phyloP scores from a whole-genome alignment of 1,140 invertebrate genomes.

The Solenopsis fugax region DNA sequence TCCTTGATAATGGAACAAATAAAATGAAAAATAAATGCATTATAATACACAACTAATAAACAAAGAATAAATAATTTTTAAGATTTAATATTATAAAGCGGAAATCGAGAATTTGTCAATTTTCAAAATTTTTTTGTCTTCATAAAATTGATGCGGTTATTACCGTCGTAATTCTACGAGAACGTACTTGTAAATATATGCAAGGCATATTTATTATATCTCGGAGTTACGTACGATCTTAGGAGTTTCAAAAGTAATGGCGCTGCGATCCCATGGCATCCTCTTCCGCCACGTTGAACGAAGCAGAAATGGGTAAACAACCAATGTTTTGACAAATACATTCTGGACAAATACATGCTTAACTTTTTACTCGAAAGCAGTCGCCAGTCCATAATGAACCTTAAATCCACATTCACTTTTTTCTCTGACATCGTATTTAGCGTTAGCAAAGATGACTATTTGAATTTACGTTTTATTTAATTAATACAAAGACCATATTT shows the following conservation, averaged over 20 bases:
- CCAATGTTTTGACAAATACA: slow-evolving; percentile 13
- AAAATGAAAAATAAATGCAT: background rate
- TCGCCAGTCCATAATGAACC: background rate
- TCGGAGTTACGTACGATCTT: slow-evolving; percentile 46
- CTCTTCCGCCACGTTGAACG: slow-evolving; percentile 17
- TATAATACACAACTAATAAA: background rate
- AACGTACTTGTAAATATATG: slow-evolving; percentile 56
- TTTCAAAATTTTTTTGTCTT: slow-evolving; percentile 6
- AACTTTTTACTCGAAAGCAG: slow-evolving; percentile 9
- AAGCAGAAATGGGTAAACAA: slow-evolving; percentile 53
- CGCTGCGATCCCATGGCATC: slow-evolving; percentile 3
- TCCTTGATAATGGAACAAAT: background rate
- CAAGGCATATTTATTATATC: slow-evolving; percentile 60
- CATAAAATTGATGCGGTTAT: background rate
- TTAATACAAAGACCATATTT: background rate
- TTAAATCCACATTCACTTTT: background rate
- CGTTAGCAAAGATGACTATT: background rate
- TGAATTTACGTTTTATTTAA: background rate
- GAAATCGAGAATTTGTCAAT: slow-evolving; percentile 33
- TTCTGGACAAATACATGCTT: slow-evolving; percentile 9
- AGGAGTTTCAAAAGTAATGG: slow-evolving; percentile 13
- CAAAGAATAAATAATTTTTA: background rate
- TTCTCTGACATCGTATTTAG: background rate
- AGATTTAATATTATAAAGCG: background rate
- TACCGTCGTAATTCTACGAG: slow-evolving; percentile 7